phyloP scores from a whole-genome alignment of 1,140 invertebrate species.

The Drosophila asahinai region DNA sequence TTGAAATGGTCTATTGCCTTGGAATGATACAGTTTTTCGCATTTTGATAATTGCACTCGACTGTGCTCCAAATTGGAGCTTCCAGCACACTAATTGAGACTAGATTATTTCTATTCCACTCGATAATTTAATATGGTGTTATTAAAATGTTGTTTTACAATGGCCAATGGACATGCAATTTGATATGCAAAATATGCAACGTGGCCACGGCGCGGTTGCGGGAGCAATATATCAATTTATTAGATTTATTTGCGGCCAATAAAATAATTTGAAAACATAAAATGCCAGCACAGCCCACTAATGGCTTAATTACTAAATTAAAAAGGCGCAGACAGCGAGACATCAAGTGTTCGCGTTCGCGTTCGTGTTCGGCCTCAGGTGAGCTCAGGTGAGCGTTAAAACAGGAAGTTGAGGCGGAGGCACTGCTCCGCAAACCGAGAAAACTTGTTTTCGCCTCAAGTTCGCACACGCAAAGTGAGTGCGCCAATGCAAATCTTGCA shows the following conservation, averaged over 20 bases:
- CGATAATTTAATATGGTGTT: conserved; percentile 8
- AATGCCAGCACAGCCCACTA: conserved; percentile 53
- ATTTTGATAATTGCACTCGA: not conserved
- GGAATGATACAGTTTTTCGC: conserved; percentile 19
- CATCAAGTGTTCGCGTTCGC: conserved; percentile 40
- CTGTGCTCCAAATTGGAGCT: conserved; percentile 4
- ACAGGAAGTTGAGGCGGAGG: conserved; percentile 45
- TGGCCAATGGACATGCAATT: conserved; percentile 8
- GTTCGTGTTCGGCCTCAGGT: conserved; percentile 14
- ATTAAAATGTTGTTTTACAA: conserved; percentile 23
- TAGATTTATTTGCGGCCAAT: conserved; percentile 76
- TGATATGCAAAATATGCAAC: conserved; percentile 38
- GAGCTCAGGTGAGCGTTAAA: conserved; percentile 32
- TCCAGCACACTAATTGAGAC: conserved; percentile 8
- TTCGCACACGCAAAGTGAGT: conserved; percentile 39
- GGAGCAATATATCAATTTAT: conserved; percentile 79
- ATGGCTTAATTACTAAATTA: conserved; percentile 79
- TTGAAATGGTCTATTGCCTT: conserved; percentile 12
- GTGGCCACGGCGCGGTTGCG: conserved; percentile 26
- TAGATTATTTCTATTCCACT: conserved; percentile 26
- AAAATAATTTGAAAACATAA: conserved; percentile 79
- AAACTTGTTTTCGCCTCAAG: conserved; percentile 65
- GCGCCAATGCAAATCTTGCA: conserved; percentile 77
- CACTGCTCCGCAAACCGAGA: conserved; percentile 35
- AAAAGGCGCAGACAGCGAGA: conserved; percentile 47